phyloP scores from a whole-genome alignment of 2,797 vertebrate species.

The Muscicapa striata region DNA sequence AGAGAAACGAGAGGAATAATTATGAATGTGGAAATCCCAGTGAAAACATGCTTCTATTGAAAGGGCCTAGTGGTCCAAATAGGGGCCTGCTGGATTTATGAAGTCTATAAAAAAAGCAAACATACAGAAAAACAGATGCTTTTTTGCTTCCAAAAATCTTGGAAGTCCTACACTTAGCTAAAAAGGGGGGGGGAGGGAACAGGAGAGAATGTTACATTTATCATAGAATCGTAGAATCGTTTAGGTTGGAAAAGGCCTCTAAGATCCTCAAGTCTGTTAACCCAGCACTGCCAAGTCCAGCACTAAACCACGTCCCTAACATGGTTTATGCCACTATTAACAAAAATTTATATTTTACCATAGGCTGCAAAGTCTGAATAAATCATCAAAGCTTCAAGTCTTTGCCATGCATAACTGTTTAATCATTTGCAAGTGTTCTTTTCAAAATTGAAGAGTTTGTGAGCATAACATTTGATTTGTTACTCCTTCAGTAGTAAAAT shows the following conservation, averaged over 20 bases:
- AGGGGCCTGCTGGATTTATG: constrained; percentile 78
- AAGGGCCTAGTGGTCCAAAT: constrained; percentile 76
- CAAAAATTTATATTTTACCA: constrained; percentile 70
- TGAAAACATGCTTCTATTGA: constrained; percentile 82
- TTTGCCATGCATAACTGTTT: constrained; percentile 65
- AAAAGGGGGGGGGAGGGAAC: not conserved
- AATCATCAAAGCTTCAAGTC: constrained; percentile 68
- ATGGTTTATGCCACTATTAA: constrained; percentile 48
- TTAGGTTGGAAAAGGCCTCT: not conserved
- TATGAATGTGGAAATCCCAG: constrained; percentile 84
- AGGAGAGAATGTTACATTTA: constrained; percentile 60
- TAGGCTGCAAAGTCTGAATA: constrained; percentile 65
- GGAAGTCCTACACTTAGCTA: constrained; percentile 50
- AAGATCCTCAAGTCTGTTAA: not conserved
- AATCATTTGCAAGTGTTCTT: constrained; percentile 73
- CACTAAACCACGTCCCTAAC: not conserved
- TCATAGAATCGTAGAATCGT: not conserved
- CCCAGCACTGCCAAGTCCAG: not conserved
- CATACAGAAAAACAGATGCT: constrained; percentile 75
- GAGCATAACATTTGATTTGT: constrained; percentile 72
- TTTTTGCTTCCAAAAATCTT: constrained; percentile 71
- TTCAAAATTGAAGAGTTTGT: constrained; percentile 70
- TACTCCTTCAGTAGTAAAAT: constrained; percentile 41
- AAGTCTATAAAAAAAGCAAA: constrained; percentile 74
- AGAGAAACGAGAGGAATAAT: constrained; percentile 82